A percentile compares a stretch with the other conserved stretches of the same genome.
Evolutionary conservation across 2,797 vertebrate genomes (phyloP).

Genomic region (Pipistrellus pygmaeus): DNA sequence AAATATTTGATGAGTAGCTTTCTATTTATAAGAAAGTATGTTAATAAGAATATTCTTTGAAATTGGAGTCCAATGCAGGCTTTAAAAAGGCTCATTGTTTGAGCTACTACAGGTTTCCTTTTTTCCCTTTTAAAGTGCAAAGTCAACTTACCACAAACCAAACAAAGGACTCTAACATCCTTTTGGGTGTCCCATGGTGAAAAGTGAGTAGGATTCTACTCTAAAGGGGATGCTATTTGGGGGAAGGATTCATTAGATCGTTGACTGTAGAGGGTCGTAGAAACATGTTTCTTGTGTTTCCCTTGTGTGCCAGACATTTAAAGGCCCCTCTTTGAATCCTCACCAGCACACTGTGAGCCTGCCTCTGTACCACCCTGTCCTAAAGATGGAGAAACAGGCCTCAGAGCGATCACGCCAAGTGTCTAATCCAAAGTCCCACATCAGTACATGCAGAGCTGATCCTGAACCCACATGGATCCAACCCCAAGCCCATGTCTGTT

Average conservation of each 20-base stretch:
- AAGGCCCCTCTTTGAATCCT: background rate
- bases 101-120: slow-evolving; percentile 25
- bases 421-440: background rate
- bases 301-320: background rate
- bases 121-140: slow-evolving; percentile 18
- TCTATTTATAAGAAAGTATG: slow-evolving; percentile 69
- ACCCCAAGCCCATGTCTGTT: background rate
- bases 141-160: slow-evolving; percentile 53
- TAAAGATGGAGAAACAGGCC: background rate
- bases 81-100: slow-evolving; percentile 62
- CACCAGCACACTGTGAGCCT: background rate
- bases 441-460: background rate
- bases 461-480: background rate
- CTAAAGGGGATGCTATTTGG: background rate
- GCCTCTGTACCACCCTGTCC: background rate
- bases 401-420: background rate
- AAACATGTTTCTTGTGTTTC: background rate
- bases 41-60: slow-evolving; percentile 77
- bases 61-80: slow-evolving; percentile 33
- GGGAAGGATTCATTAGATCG: background rate
- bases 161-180: slow-evolving; percentile 16
- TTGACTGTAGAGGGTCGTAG: background rate
- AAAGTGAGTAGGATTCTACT: background rate
- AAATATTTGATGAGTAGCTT: slow-evolving; percentile 72
- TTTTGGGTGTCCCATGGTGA: background rate